phyloP scores from a whole-genome alignment of 2,888 invertebrate species.

The Cactoblastis cactorum region DNA sequence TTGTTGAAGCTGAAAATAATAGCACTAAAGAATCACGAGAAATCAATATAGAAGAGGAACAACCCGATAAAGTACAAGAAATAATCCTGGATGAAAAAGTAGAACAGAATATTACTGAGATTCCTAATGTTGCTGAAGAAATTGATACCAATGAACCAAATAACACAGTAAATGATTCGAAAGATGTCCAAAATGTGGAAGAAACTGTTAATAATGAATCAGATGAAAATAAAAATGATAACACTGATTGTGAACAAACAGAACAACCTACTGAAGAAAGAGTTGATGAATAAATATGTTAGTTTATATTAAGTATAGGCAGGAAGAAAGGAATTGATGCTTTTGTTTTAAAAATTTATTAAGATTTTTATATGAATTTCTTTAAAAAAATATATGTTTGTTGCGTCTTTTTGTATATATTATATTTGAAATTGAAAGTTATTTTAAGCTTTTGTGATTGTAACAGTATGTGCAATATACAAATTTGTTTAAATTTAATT shows the following conservation, averaged over 20 bases:
- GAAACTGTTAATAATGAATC: constrained; percentile 3
- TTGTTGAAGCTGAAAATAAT: constrained; percentile 36
- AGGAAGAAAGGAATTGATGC: not conserved
- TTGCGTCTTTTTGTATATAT: no score
- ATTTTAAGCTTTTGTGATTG: not conserved
- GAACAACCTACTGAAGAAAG: not conserved
- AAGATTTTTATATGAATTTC: no score
- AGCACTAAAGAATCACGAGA: constrained; percentile 7
- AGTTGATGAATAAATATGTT: constrained; percentile 10
- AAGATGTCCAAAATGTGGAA: not conserved
- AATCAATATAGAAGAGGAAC: not conserved
- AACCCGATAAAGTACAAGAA: constrained; percentile 1
- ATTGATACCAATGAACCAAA: not conserved
- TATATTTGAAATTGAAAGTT: no score
- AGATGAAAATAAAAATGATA: constrained; percentile 13
- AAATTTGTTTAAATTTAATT: not conserved
- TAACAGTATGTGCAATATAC: constrained; percentile 10
- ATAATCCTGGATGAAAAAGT: constrained; percentile 8
- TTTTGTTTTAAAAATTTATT: not conserved
- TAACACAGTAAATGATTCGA: not conserved
- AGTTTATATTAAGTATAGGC: not conserved
- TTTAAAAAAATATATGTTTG: no score
- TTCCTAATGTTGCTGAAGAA: not conserved
- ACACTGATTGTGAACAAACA: constrained; percentile 14
- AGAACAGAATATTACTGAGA: not conserved